Evolutionary conservation across 1,140 invertebrate genomes (phyloP).

Genomic region (Ceratosolen fusciceps): DNA sequence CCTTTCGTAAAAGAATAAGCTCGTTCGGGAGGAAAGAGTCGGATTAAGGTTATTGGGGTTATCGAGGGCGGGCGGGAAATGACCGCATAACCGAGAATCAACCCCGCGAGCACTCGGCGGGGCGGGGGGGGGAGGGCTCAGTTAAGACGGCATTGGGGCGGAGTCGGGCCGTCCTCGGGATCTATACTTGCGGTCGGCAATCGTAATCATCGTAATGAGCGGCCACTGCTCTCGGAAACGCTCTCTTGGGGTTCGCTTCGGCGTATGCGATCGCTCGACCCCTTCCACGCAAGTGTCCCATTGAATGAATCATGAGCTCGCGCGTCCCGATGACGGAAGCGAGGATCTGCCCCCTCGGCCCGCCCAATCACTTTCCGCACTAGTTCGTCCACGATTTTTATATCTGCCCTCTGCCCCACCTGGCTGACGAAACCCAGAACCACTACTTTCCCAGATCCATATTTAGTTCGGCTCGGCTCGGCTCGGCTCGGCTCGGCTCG

Average conservation of each 20-base stretch:
- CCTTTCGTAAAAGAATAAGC: too few relatives aligned
- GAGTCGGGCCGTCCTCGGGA: not conserved
- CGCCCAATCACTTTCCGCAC: not conserved
- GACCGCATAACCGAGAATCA: conserved; percentile 3
- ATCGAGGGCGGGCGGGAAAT: not conserved
- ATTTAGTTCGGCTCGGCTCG: too few relatives aligned
- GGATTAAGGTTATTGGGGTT: not conserved
- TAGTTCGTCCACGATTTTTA: not conserved
- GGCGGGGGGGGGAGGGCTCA: too few relatives aligned
- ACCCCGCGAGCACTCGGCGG: not conserved
- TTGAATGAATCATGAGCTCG: conserved; percentile 43
- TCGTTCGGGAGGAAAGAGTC: not conserved
- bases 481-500: too few relatives aligned
- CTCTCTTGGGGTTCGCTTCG: not conserved
- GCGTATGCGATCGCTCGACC: not conserved
- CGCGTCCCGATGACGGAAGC: conserved; percentile 25
- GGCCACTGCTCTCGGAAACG: not conserved
- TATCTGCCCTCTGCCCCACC: too few relatives aligned
- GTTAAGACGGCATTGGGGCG: conserved; percentile 29
- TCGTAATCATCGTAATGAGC: conserved; percentile 34
- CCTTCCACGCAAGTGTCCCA: not conserved
- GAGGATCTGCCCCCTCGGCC: not conserved
- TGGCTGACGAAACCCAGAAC: not conserved
- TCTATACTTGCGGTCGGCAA: conserved; percentile 33
- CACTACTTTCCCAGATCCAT: not conserved